These are phyloP conservation scores for Trichogramma dendrolimi DNA, from an alignment of 2,888 invertebrate genomes.

Conservation along the genomic window DNA sequence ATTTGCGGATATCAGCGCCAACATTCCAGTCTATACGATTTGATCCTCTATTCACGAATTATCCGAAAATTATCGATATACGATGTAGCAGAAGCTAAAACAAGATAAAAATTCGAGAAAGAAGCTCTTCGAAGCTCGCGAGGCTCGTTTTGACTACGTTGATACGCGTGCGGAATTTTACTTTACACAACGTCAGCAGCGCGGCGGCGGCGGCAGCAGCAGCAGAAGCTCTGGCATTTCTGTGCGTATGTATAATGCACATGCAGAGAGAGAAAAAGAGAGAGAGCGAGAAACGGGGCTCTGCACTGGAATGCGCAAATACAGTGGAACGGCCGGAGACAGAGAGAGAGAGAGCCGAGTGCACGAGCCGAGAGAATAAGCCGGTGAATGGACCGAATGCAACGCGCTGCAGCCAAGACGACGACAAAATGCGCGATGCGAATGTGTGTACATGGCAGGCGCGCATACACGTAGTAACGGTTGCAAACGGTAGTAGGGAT, in stretches of 20 bases:
- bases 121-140: too few species aligned
- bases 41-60: too few species aligned
- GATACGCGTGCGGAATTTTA: too few species aligned
- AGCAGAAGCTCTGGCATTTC: too few species aligned
- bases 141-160: background rate
- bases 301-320: constrained; percentile 41
- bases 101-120: too few species aligned
- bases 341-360: constrained; percentile 13
- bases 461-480: background rate
- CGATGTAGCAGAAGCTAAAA: too few species aligned
- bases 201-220: constrained; percentile 1
- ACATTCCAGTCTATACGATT: too few species aligned
- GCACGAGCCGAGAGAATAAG: constrained; percentile 18
- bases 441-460: background rate
- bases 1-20: too few species aligned
- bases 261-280: too few species aligned
- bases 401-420: constrained; percentile 26
- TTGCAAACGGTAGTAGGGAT: constrained; percentile 13
- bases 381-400: constrained; percentile 43
- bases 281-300: too few species aligned
- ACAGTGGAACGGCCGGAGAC: constrained; percentile 28
- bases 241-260: too few species aligned
- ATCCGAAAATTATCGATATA: too few species aligned
- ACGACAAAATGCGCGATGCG: constrained; percentile 26
- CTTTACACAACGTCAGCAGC: constrained; percentile 23